Percentiles rank a stretch among this genome's conserved stretches.
These are phyloP conservation scores for Cataglyphis altisquamis DNA, from an alignment of 2,888 invertebrate species.

Conservation along the genomic window DNA sequence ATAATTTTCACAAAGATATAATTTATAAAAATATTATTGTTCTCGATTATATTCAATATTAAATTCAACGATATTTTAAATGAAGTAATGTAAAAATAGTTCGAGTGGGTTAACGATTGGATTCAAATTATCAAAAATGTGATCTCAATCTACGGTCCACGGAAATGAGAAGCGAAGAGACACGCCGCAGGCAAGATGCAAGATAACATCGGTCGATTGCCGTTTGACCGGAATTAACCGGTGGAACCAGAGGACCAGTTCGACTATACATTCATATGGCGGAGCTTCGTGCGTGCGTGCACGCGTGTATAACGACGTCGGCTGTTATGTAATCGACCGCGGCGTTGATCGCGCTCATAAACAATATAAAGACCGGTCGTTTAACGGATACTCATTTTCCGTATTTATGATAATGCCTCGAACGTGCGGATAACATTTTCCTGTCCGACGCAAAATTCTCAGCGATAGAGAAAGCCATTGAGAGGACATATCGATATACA, in stretches of 20 bases:
- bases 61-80: not conserved
- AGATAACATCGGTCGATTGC: slow-evolving; percentile 63
- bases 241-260: slow-evolving; percentile 73
- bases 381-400: slow-evolving; percentile 44
- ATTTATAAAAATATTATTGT: not conserved
- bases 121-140: not conserved
- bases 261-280: slow-evolving; percentile 43
- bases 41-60: not conserved
- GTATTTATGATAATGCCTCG: slow-evolving; percentile 38
- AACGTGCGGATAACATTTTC: slow-evolving; percentile 29
- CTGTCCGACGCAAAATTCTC: not conserved
- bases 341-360: slow-evolving; percentile 66
- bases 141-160: slow-evolving; percentile 23
- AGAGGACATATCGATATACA: not conserved
- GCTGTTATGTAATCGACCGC: slow-evolving; percentile 76
- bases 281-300: slow-evolving; percentile 54
- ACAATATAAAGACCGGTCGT: slow-evolving; percentile 60
- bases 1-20: not conserved
- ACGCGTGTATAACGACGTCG: slow-evolving; percentile 61
- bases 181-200: slow-evolving; percentile 65
- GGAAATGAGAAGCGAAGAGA: slow-evolving; percentile 18
- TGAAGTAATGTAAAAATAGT: slow-evolving; percentile 4
- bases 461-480: not conserved
- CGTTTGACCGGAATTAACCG: slow-evolving; percentile 67
- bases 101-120: not conserved